phyloP scores from a whole-genome alignment of 2,888 invertebrate genomes.

The Syrphus vitripennis region DNA sequence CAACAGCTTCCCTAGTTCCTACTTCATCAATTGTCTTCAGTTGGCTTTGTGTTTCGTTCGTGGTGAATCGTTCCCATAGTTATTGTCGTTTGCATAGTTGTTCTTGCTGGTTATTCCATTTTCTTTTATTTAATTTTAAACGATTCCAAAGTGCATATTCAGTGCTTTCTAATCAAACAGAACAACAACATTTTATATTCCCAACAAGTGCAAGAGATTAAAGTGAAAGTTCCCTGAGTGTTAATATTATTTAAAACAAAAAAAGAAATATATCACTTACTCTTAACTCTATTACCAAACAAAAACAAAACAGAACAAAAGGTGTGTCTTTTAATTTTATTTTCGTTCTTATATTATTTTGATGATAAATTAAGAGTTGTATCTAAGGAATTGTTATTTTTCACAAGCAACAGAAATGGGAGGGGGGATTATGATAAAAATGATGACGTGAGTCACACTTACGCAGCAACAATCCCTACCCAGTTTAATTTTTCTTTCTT shows the following conservation, averaged over 20 bases:
- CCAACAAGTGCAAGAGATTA: background rate
- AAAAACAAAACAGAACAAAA: constrained; percentile 14
- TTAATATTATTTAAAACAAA: background rate
- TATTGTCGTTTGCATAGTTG: background rate
- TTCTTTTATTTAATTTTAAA: background rate
- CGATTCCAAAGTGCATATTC: constrained; percentile 21
- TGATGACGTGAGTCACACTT: constrained; percentile 59
- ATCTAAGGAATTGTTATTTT: background rate
- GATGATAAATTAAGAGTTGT: background rate
- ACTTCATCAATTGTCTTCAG: background rate
- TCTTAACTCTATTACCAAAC: background rate
- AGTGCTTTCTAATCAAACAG: constrained; percentile 16
- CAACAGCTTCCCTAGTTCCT: background rate
- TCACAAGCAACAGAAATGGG: background rate
- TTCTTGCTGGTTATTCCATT: background rate
- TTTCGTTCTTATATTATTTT: no score
- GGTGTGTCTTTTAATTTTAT: constrained; percentile 45
- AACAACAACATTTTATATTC: background rate
- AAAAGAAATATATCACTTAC: no score
- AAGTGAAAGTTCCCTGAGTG: constrained; percentile 22
- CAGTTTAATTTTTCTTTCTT: background rate
- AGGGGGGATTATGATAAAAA: background rate
- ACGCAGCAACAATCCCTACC: constrained; percentile 19
- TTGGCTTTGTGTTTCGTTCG: constrained; percentile 12
- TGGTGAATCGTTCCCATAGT: background rate